phyloP scores from a whole-genome alignment of 1,140 invertebrate genomes.

The Zaprionus ghesquierei region DNA sequence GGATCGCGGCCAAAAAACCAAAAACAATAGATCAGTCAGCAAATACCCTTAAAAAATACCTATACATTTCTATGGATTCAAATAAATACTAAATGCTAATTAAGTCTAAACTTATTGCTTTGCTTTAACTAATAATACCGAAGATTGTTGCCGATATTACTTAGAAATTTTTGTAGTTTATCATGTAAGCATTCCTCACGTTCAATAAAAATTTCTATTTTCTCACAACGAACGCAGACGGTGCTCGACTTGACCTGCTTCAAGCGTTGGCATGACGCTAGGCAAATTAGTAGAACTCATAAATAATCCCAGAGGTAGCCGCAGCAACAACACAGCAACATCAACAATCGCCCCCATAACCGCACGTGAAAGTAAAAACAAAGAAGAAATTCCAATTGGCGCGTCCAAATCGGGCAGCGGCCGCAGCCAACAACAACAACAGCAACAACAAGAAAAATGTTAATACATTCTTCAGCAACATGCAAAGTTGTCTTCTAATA shows the following conservation, averaged over 20 bases:
- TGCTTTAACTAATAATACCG: background rate
- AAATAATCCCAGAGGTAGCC: conserved; percentile 69
- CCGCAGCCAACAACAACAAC: conserved; percentile 11
- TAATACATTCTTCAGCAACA: conserved; percentile 58
- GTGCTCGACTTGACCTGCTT: conserved; percentile 65
- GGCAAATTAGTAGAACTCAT: conserved; percentile 71
- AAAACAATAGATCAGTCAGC: background rate
- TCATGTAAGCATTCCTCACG: conserved; percentile 16
- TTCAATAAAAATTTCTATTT: conserved; percentile 60
- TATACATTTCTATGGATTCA: too few relatives aligned
- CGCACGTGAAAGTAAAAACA: conserved; percentile 75
- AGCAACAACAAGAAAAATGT: conserved; percentile 44
- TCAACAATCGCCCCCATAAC: conserved; percentile 49
- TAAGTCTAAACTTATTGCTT: background rate
- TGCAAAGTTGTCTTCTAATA: conserved; percentile 77
- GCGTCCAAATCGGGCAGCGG: conserved; percentile 22
- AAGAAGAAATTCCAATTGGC: conserved; percentile 67
- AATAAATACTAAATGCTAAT: background rate
- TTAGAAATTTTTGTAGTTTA: background rate
- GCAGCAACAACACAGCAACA: conserved; percentile 24
- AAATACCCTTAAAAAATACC: background rate
- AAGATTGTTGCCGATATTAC: background rate
- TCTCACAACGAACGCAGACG: conserved; percentile 17
- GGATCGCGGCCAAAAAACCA: background rate
- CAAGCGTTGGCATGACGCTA: conserved; percentile 43